Evolutionary conservation across 2,888 invertebrate species (phyloP).

Genomic region (Clostera curtula): DNA sequence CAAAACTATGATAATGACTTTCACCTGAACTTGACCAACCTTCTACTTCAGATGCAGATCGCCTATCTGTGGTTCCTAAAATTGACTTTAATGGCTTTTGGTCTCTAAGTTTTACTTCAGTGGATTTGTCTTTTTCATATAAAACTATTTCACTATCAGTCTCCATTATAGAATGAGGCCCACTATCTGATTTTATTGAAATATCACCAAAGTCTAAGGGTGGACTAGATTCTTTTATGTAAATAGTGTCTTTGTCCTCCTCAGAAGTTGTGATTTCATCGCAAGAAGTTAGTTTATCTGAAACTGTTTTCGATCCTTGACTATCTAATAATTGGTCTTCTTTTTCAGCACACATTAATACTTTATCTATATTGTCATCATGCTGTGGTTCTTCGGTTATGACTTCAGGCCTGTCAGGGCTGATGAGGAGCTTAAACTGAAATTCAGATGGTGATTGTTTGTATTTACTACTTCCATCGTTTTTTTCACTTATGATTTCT

Average conservation of each 20-base stretch:
- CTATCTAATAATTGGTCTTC: conserved; percentile 39
- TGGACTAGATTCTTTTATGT: conserved; percentile 57
- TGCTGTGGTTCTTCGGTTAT: conserved; percentile 76
- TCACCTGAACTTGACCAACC: conserved; percentile 91
- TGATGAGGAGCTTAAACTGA: conserved; percentile 78
- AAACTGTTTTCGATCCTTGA: conserved; percentile 58
- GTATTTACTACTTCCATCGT: conserved; percentile 78
- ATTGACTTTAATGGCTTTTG: conserved; percentile 67
- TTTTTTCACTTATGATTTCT: conserved; percentile 79
- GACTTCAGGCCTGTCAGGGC: conserved; percentile 72
- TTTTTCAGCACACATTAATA: conserved; percentile 26
- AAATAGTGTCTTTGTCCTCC: conserved; percentile 66
- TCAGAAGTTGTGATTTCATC: conserved; percentile 71
- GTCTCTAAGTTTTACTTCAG: conserved; percentile 59
- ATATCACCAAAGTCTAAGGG: conserved; percentile 55
- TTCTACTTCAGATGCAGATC: conserved; percentile 86
- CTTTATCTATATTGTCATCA: conserved; percentile 50
- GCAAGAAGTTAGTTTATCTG: conserved; percentile 56
- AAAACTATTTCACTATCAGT: conserved; percentile 63
- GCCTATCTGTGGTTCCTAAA: conserved; percentile 74
- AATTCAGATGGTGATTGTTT: conserved; percentile 85
- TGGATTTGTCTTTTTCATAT: conserved; percentile 61
- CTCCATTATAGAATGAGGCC: conserved; percentile 68
- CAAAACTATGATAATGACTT: conserved; percentile 92
- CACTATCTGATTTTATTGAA: conserved; percentile 64